Conservation (phyloP, 2,797 vertebrate genomes). For the Micrastur ruficollis region DNA sequence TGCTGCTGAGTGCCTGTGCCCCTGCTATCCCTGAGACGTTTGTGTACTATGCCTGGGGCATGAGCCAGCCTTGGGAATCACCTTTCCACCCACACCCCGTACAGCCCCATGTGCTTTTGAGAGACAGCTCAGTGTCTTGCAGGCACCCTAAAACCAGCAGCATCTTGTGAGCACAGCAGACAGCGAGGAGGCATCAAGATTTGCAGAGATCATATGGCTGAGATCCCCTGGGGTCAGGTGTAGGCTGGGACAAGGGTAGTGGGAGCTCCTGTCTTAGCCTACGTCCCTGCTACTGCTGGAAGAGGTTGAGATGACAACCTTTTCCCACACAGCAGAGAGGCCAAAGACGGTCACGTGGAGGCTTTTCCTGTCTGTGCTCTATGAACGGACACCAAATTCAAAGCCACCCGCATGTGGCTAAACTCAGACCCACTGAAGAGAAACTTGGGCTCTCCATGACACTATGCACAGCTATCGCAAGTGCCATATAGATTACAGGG, state of each 20-base stretch:
- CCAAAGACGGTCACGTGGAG: background rate
- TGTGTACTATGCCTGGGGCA: too few relatives aligned
- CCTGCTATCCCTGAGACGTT: accelerated
- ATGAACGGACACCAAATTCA: background rate
- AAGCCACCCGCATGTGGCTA: background rate
- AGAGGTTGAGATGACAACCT: background rate
- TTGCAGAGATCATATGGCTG: background rate
- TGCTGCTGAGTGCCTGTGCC: background rate
- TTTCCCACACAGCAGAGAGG: background rate
- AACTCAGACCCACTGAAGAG: background rate
- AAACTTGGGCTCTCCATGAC: background rate
- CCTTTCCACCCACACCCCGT: background rate
- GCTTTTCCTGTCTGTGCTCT: background rate
- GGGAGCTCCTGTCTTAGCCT: background rate
- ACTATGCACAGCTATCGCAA: accelerated
- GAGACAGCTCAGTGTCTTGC: background rate
- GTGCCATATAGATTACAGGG: background rate
- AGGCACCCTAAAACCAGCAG: background rate
- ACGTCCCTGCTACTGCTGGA: background rate
- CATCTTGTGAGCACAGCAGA: background rate
- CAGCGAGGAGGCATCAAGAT: too few relatives aligned
- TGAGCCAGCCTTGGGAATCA: background rate
- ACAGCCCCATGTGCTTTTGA: accelerated
- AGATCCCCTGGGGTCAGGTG: background rate
- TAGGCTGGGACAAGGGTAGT: background rate